A percentile compares a stretch with the other conserved stretches of the same genome.
These are phyloP conservation scores for Genyomyrus donnyi DNA, from an alignment of 2,113 vertebrate genomes.

Conservation along the genomic window DNA sequence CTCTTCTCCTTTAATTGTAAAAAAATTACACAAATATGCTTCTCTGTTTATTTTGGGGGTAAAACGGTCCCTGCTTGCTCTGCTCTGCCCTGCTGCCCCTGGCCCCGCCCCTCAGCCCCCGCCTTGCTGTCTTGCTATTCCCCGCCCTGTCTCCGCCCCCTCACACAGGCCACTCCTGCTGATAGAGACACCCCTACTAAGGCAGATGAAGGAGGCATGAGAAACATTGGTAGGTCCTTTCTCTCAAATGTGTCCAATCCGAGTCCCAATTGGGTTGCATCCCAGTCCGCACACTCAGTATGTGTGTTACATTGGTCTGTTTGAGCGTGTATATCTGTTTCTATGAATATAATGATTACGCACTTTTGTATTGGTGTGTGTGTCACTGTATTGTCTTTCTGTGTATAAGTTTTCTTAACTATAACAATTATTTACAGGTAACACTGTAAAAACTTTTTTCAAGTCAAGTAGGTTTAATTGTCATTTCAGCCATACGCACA, in stretches of 20 bases:
- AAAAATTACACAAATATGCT: neutral
- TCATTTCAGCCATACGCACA: too few species aligned
- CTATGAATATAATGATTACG: neutral
- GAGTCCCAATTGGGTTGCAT: neutral
- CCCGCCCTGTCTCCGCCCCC: slow-evolving; percentile 78
- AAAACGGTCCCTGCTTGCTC: slow-evolving; percentile 56
- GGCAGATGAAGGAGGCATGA: slow-evolving; percentile 72
- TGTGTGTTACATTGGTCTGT: neutral
- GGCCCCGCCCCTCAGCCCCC: slow-evolving; percentile 63
- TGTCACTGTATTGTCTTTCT: slow-evolving; percentile 16
- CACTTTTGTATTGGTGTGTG: slow-evolving; percentile 12
- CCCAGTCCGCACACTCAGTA: neutral
- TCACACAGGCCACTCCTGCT: slow-evolving; percentile 82
- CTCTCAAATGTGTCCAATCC: slow-evolving; percentile 28
- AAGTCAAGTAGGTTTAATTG: too few species aligned
- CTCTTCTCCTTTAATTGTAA: slow-evolving; percentile 8
- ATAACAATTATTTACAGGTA: neutral
- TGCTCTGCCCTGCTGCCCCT: slow-evolving; percentile 45
- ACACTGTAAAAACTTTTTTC: neutral
- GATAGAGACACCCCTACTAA: slow-evolving; percentile 73
- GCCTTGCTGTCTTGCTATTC: slow-evolving; percentile 77
- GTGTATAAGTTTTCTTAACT: neutral
- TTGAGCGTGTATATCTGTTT: neutral
- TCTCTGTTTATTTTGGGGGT: slow-evolving; percentile 24
- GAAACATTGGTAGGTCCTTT: slow-evolving; percentile 77